Base-by-base conservation (phyloP, 2,797 vertebrate genomes). In the Chrosomus eos region DNA sequence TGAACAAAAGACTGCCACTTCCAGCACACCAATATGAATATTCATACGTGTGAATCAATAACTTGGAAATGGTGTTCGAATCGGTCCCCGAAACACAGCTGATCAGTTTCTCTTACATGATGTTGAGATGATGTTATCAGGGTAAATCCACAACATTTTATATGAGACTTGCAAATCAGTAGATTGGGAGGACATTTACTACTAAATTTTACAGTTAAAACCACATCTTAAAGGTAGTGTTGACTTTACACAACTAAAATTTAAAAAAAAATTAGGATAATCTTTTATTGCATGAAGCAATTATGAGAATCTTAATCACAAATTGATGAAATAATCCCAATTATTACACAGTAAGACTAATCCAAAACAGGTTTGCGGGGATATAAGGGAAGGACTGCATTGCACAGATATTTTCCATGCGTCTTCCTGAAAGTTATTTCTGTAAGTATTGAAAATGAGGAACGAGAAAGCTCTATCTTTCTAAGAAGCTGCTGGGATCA, bases 11-110 rank as follows among this genome's bases (percentile, higher is more conserved):
- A 58, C 10, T 72, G 8, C 64, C 58, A 87, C 88, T 87, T 91
- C 88, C 83, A 85, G 85, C 91, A 90, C 75, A 90, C 73, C 13
- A 64, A 94, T 93, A 94, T 95, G 93, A 91, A 94, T 90, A 92
- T 72, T 38, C 79, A 91, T 90, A 1, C 2, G 14, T 36, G 21
- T 55, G 28, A 74, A 33, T 78, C 60, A 23, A n/a, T 64, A 28
- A 31, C 26, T 16, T 13, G 26, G 6, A 62, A 31, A 77, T 80
- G 23, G 28, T 9, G 11, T 38, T 48, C 31, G 13, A n/a, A 31
- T n/a, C 18, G 16, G 62, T 67, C 62, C 9, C 8, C 0, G 28
- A 23, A 33, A n/a, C 40, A 72, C 8, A 19, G 19, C 36, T 45
- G 51, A 31, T 58, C n/a, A 5, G 26, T 7, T 51, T 28, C 33